These are phyloP conservation scores for Melanchra persicariae DNA, from an alignment of 2,888 invertebrate species.

Conservation along the genomic window DNA sequence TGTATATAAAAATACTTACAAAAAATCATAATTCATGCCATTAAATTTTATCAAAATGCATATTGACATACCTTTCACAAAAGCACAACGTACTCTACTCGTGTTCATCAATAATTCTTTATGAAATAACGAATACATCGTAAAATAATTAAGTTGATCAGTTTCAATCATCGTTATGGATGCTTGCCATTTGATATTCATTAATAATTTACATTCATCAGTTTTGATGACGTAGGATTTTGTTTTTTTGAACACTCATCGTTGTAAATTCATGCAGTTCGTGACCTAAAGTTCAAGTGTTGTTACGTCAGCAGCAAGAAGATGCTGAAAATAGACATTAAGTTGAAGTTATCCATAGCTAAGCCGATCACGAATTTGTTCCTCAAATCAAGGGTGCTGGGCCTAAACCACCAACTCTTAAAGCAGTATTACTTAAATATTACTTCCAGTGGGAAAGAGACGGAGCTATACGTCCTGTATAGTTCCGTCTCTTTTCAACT, in stretches of 20 bases:
- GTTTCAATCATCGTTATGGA: conserved; percentile 19
- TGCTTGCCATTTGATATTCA: conserved; percentile 33
- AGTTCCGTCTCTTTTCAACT: too few relatives aligned
- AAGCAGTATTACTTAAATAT: too few relatives aligned
- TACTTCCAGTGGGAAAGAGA: too few relatives aligned
- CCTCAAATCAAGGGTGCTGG: too few relatives aligned
- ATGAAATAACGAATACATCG: conserved; percentile 11
- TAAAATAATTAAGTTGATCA: conserved; percentile 34
- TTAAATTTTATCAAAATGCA: background rate
- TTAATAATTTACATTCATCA: conserved; percentile 24
- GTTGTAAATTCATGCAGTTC: conserved; percentile 1
- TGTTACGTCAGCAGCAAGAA: background rate
- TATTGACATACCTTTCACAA: background rate
- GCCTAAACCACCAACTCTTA: too few relatives aligned
- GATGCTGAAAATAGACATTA: background rate
- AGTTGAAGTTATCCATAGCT: too few relatives aligned
- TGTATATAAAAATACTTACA: background rate
- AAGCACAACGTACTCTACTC: background rate
- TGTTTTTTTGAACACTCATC: background rate
- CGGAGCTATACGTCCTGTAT: too few relatives aligned
- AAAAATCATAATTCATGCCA: background rate
- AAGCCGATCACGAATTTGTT: too few relatives aligned
- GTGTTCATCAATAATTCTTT: conserved; percentile 26
- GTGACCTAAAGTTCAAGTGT: background rate
- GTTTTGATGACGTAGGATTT: conserved; percentile 8